These are phyloP conservation scores for Agelas oroides DNA, from an alignment of 37 sponge, comb jelly and placozoan genomes.

Conservation along the genomic window DNA sequence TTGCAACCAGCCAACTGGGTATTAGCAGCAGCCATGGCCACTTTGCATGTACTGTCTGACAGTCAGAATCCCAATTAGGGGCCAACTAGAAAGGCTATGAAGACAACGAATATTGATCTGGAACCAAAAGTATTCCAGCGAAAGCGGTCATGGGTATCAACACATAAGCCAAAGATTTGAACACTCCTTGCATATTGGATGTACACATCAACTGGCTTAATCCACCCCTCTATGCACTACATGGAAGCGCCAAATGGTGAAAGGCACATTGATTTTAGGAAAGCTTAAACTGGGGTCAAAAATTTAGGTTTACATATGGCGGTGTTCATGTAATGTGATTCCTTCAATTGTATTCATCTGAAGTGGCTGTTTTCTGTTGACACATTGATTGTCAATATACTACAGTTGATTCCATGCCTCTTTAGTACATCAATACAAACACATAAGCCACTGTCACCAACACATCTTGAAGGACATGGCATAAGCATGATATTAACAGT, in stretches of 20 bases:
- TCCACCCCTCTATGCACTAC: slow-evolving; percentile 33
- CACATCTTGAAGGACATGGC: neutral
- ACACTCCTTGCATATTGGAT: slow-evolving; percentile 24
- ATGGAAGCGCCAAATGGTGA: slow-evolving; percentile 13
- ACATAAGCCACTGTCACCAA: neutral
- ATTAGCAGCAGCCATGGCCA: no score
- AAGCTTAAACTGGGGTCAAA: no score
- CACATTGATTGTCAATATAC: no score
- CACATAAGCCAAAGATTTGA: slow-evolving; percentile 19
- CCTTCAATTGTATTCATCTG: no score
- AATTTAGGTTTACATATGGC: neutral
- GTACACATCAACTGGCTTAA: slow-evolving; percentile 25
- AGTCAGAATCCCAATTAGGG: no score
- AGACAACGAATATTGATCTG: no score
- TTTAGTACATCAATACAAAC: neutral
- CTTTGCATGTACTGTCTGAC: no score
- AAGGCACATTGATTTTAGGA: neutral
- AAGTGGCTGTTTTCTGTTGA: no score
- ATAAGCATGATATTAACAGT: no score
- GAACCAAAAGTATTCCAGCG: slow-evolving; percentile 19
- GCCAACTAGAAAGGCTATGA: no score
- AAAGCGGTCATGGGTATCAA: slow-evolving; percentile 3
- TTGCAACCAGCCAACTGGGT: no score
- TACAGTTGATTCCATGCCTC: neutral
- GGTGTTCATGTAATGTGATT: neutral